A percentile compares a stretch with the other conserved stretches of the same genome.
Evolutionary conservation across 1,140 invertebrate genomes (phyloP).

Genomic region (Pollicipes pollicipes): DNA sequence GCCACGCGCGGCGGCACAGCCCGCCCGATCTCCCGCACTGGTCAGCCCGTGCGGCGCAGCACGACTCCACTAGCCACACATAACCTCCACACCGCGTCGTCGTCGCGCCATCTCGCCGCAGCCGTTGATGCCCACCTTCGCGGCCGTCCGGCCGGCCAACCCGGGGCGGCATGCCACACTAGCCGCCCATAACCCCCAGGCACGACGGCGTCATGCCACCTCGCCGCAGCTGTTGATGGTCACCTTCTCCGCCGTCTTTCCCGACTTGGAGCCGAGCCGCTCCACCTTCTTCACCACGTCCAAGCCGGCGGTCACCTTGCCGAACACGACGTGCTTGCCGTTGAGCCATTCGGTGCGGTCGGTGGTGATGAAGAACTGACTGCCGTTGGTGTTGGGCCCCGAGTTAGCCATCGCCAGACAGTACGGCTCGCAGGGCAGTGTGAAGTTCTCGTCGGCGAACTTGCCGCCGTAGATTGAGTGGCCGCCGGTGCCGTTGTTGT

Average conservation of each 20-base stretch:
- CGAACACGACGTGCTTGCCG: conserved; percentile 78
- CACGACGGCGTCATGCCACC: conserved; percentile 39
- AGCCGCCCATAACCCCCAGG: neutral
- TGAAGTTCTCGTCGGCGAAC: conserved; percentile 84
- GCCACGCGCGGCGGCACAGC: no score
- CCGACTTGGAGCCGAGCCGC: conserved; percentile 60
- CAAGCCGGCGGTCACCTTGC: conserved; percentile 52
- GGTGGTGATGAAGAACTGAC: conserved; percentile 86
- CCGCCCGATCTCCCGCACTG: no score
- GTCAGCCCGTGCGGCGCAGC: no score
- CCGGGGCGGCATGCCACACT: no score
- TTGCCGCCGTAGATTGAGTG: conserved; percentile 81
- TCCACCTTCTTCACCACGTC: conserved; percentile 40
- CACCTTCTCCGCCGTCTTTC: conserved; percentile 64
- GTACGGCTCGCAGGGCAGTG: conserved; percentile 36
- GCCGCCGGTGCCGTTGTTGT: conserved; percentile 64
- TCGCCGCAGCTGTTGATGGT: conserved; percentile 75
- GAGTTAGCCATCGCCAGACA: conserved; percentile 79
- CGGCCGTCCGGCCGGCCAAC: no score
- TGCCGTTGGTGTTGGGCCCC: conserved; percentile 73
- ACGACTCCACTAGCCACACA: no score
- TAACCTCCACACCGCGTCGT: no score
- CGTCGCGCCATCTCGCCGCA: no score
- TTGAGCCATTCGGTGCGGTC: conserved; percentile 45
- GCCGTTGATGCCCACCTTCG: no score